Evolutionary conservation across 2,797 vertebrate species (phyloP), one percentile per base, ranked within the genome.

Genomic region (Buphagus erythrorhynchus): DNA sequence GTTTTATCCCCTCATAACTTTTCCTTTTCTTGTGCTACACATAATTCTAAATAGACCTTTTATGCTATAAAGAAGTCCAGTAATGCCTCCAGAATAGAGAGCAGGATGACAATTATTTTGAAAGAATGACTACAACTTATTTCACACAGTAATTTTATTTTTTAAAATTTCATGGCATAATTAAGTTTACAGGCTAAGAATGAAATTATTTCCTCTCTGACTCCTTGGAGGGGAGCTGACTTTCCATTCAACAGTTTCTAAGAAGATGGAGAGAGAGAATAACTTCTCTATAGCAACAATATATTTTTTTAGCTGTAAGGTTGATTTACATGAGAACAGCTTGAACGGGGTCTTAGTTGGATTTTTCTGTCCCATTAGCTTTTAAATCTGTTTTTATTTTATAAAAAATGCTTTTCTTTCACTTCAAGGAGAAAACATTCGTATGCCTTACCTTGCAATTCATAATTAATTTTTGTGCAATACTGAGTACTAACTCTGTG

Each of bases 1-100:
- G 0, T 11, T 85, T 61, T 62, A 84, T 52, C 10, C 55, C 22
- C 43, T 69, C 21, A 43, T 3, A 91, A 65, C 95, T 36, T 71
- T 82, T 90, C 52, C 28, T 94, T 77, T 96, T 96, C 68, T 97
- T 93, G 66, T 93, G 82, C 40, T 76, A 74, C 76, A 88, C 77
- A 46, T 90, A 95, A 93, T 48, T 94, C 75, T 94, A 51, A 91
- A 74, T 29, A 74, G 31, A 67, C 3, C 1, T 74, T 91, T 77
- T 58, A 66, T 45, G 24, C 8, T 36, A 14, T 43, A 42, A 66
- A 58, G 26, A 46, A 59, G 51, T 54, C 7, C 7, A 40, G 17
- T 55, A 76, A 33, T 48, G 5, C 82, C 35, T 85, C 26, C 25
- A 72, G 31, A 82, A 54, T 13, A 69, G 20, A 59, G 2, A 46